phyloP scores from a whole-genome alignment of 2,797 vertebrate genomes.

The Numenius phaeopus region DNA sequence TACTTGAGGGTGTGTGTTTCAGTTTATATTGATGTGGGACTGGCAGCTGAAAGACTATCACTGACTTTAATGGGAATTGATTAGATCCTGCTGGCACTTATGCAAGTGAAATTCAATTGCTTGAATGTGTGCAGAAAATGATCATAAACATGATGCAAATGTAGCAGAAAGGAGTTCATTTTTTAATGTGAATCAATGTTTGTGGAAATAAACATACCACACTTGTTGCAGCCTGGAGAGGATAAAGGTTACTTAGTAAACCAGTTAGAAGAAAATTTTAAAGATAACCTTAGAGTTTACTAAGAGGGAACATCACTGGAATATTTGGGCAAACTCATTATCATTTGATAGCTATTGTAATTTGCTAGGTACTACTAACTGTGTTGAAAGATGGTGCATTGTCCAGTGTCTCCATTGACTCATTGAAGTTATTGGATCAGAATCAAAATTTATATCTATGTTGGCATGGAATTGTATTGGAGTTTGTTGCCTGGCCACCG shows the following conservation, averaged over 20 bases:
- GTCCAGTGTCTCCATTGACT: background rate
- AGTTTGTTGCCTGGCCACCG: background rate
- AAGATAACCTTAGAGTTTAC: background rate
- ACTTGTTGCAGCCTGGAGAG: background rate
- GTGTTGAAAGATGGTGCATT: background rate
- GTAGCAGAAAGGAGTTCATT: background rate
- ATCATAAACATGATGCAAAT: conserved; percentile 27
- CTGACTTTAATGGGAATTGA: conserved; percentile 58
- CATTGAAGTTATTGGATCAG: background rate
- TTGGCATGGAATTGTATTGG: background rate
- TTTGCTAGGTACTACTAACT: background rate
- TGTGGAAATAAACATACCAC: background rate
- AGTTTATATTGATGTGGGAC: background rate
- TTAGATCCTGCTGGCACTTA: conserved; percentile 31
- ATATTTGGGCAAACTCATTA: background rate
- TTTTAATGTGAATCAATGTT: background rate
- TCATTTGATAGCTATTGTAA: background rate
- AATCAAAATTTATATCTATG: background rate
- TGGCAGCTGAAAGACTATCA: conserved; percentile 6
- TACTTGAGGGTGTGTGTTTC: background rate
- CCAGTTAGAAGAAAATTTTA: background rate
- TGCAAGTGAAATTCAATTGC: conserved; percentile 40
- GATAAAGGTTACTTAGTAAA: background rate
- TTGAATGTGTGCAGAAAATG: conserved; percentile 27
- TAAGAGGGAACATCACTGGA: background rate